A percentile compares a stretch with the other conserved stretches of the same genome.
phyloP scores from a whole-genome alignment of 2,113 vertebrate genomes.

The Mesembrinibis cayennensis region DNA sequence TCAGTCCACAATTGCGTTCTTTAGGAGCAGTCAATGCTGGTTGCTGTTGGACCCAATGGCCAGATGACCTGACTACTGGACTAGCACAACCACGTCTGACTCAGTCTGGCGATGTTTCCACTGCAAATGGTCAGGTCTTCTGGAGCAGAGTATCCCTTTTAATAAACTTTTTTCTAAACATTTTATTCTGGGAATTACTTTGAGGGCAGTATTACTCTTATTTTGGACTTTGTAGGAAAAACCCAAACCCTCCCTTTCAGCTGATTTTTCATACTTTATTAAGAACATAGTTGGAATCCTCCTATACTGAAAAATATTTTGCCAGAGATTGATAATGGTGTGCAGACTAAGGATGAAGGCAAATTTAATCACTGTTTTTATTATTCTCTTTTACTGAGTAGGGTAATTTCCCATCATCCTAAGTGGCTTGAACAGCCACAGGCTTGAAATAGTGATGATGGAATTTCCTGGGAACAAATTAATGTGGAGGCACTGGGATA shows the following conservation, averaged over 20 bases:
- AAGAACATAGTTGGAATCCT: background rate
- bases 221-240: background rate
- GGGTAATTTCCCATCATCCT: conserved; percentile 29
- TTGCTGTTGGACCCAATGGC: background rate
- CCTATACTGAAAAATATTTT: background rate
- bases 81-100: background rate
- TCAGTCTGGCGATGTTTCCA: background rate
- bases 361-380: conserved; percentile 37
- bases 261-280: background rate
- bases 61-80: background rate
- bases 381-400: conserved; percentile 16
- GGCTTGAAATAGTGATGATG: conserved; percentile 40
- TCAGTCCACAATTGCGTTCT: background rate
- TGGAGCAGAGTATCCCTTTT: background rate
- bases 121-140: background rate
- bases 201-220: background rate
- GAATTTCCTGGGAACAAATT: conserved; percentile 60
- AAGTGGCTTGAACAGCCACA: background rate
- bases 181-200: background rate
- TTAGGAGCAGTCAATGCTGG: background rate
- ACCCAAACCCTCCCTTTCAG: background rate
- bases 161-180: background rate
- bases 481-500: conserved; percentile 22
- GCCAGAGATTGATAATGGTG: background rate
- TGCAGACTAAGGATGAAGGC: background rate